phyloP scores from a whole-genome alignment of 2,888 invertebrate species.

The Neoascia interrupta region DNA sequence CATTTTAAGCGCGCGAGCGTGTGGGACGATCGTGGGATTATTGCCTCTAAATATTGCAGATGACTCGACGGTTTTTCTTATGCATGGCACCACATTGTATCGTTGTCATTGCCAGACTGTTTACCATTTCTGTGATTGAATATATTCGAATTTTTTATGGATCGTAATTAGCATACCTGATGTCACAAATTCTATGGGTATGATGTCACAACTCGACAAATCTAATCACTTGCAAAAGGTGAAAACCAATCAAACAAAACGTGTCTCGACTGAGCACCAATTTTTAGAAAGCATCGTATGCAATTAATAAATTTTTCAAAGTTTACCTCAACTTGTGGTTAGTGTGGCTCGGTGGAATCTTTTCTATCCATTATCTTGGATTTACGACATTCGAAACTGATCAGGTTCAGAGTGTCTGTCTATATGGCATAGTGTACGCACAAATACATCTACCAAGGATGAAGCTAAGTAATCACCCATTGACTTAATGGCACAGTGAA shows the following conservation, averaged over 20 bases:
- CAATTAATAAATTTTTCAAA: constrained; percentile 32
- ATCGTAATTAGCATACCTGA: constrained; percentile 53
- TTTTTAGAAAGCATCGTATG: too few species aligned
- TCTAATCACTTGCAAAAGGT: too few species aligned
- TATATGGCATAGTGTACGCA: not conserved
- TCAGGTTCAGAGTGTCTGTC: not conserved
- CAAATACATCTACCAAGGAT: not conserved
- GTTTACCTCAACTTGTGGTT: constrained; percentile 7
- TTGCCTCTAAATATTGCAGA: constrained; percentile 28
- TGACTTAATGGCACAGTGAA: constrained; percentile 44
- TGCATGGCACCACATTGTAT: not conserved
- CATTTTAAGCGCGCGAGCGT: constrained; percentile 1
- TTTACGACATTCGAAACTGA: constrained; percentile 7
- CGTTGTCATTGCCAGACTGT: not conserved
- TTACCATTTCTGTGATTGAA: constrained; percentile 41
- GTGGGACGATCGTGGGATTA: constrained; percentile 47
- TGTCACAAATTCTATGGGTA: constrained; percentile 36
- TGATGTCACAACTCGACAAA: constrained; percentile 34
- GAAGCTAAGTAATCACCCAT: constrained; percentile 36
- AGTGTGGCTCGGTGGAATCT: not conserved
- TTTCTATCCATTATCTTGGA: constrained; percentile 8
- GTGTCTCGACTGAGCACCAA: too few species aligned
- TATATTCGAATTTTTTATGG: constrained; percentile 6
- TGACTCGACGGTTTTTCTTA: constrained; percentile 13
- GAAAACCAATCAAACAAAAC: too few species aligned